Base-by-base conservation (phyloP, 1,140 invertebrate genomes). In the Eciton burchellii region DNA sequence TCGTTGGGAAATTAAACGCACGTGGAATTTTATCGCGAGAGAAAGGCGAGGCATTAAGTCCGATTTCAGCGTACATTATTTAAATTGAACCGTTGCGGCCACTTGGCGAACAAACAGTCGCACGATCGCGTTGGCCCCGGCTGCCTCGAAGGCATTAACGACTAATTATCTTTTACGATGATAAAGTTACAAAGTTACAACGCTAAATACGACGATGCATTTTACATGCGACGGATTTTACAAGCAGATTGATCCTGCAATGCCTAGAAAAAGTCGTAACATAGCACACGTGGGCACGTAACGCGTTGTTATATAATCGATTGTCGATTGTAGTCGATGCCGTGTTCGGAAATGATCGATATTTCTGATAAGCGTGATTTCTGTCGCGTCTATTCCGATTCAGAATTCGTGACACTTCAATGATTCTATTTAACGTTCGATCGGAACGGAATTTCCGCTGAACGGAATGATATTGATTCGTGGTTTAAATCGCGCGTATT, bases 41-140 rank as follows among this genome's bases (percentile, higher is more conserved):
- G 6, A 35, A 74, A 60, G 43, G 68, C 21, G n/a, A 3, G 29
- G 54, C 24, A 60, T 62, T 72, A 81, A 73, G 66, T 81, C 19
- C 19, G 70, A 81, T 73, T 81, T 81, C 29, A 73, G 29, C 54
- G 24, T 77, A 56, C 16, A 26, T 79, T 70, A 79, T 79, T 79
- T 79, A 68, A 79, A 79, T 79, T 9, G 49, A 29, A 26, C 5
- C 47, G 45, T 26, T 35, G 54, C 59, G 41, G 14, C 14, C 45
- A 41, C 73, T 76, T 65, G 21, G 56, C 16, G 21, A 43, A 29
- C 63, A 79, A 68, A 68, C 49, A 43, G 11, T 43, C n/a, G 49
- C 62, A 41, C 4, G 54, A 77, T 79, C 14, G n/a, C 21, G 14
- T 11, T 56, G 21, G 35, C 14, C 14, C 19, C 26, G 72, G n/a